Evolutionary conservation across 1,140 invertebrate genomes (phyloP).

Genomic region (Bombus haemorrhoidalis): DNA sequence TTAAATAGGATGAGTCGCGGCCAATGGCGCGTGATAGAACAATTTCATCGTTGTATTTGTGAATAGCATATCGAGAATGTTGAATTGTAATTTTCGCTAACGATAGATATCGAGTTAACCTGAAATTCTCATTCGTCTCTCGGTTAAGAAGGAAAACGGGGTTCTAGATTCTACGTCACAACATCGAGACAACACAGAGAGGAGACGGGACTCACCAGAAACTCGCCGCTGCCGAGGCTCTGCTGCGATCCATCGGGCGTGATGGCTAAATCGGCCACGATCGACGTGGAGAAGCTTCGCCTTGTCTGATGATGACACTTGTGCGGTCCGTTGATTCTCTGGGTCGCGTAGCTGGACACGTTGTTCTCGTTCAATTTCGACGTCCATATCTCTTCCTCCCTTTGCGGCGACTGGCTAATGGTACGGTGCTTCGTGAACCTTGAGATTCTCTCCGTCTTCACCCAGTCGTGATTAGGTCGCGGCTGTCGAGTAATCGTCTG

Average conservation of each 20-base stretch:
- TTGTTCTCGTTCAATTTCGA: constrained; percentile 66
- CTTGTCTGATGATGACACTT: constrained; percentile 74
- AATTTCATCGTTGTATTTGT: not conserved
- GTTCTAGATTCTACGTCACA: constrained; percentile 16
- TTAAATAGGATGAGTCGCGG: constrained; percentile 37
- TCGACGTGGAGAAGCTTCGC: constrained; percentile 76
- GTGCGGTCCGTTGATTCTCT: constrained; percentile 64
- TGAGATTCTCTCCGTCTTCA: constrained; percentile 73
- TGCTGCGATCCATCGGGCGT: constrained; percentile 74
- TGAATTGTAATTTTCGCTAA: not conserved
- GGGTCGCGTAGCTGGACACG: constrained; percentile 65
- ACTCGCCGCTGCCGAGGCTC: constrained; percentile 74
- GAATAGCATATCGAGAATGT: not conserved
- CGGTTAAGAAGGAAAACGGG: no score
- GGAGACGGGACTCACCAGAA: constrained; percentile 70
- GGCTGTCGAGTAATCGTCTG: constrained; percentile 74
- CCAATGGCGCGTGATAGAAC: constrained; percentile 10
- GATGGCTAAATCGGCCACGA: constrained; percentile 73
- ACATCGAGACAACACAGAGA: constrained; percentile 44
- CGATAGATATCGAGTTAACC: no score
- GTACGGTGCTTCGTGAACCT: constrained; percentile 74
- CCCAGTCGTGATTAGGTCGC: constrained; percentile 76
- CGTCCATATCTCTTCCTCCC: constrained; percentile 74
- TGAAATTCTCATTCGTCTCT: no score
- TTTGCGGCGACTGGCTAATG: constrained; percentile 71